Evolutionary conservation across 64 coral and sea anemone species (phyloP).

Genomic region (Stichodactyla mertensii): DNA sequence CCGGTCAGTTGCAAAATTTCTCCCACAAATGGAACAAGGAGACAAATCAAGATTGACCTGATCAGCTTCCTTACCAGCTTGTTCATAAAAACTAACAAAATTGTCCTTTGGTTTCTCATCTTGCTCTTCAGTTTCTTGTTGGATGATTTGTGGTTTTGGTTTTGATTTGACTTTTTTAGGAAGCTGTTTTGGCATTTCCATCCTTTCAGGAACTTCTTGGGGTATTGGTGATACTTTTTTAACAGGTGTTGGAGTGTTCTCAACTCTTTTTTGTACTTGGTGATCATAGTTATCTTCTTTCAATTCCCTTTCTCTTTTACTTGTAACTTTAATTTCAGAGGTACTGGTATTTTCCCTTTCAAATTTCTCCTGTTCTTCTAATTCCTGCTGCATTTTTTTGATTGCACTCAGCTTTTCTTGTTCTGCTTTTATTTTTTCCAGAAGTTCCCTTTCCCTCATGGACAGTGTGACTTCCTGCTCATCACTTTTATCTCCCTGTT

Average conservation of each 20-base stretch:
- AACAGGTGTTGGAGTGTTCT: conserved; percentile 5
- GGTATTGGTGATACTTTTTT: not conserved
- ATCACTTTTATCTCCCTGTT: conserved; percentile 1
- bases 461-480: conserved; percentile 24
- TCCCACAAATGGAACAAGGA: conserved; percentile 82
- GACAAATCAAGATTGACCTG: conserved; percentile 45
- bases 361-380: conserved; percentile 54
- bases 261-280: not conserved
- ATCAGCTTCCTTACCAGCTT: conserved; percentile 24
- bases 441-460: conserved; percentile 63
- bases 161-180: not conserved
- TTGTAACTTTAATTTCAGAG: not conserved
- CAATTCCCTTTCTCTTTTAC: conserved; percentile 33
- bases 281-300: conserved; percentile 20
- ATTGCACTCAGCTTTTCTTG: conserved; percentile 58
- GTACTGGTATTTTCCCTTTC: conserved; percentile 35
- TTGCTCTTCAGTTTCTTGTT: conserved; percentile 6
- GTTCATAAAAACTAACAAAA: conserved; percentile 58
- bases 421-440: conserved; percentile 71
- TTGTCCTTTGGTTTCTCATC: conserved; percentile 22
- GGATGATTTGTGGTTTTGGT: not conserved
- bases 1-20: conserved; percentile 82
- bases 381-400: conserved; percentile 62
- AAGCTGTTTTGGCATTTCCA: not conserved
- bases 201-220: not conserved